A percentile compares a stretch with the other conserved stretches of the same genome.
Conservation (phyloP, 2,113 vertebrate species). For the Recurvirostra avosetta region DNA sequence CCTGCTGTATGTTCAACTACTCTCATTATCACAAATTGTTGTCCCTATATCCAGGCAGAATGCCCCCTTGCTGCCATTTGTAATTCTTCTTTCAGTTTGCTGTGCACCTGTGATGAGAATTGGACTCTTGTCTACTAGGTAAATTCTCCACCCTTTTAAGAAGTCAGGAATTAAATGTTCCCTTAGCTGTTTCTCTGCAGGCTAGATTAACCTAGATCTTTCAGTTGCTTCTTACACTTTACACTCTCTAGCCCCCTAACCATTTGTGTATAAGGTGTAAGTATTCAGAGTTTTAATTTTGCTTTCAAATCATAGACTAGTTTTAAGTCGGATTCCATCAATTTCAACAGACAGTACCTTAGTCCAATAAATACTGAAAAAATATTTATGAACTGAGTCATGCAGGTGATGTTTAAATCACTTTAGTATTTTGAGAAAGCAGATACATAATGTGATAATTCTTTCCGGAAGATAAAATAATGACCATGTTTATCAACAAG, state of each 20-base stretch:
- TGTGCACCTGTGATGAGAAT: background rate
- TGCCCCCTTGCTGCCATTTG: background rate
- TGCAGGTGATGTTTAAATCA: background rate
- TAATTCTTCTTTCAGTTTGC: background rate
- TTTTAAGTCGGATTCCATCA: background rate
- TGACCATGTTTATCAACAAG: background rate
- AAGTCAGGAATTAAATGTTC: background rate
- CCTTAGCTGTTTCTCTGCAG: background rate
- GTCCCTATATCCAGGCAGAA: background rate
- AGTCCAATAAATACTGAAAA: background rate
- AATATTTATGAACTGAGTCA: background rate
- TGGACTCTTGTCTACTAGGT: background rate
- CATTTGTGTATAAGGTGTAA: background rate
- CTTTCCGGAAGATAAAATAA: background rate
- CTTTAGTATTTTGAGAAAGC: background rate
- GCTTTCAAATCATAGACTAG: background rate
- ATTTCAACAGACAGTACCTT: background rate
- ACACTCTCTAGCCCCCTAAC: background rate
- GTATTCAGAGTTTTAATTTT: background rate
- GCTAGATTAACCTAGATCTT: background rate
- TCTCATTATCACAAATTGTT: background rate
- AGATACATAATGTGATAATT: background rate
- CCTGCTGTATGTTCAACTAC: background rate
- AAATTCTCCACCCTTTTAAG: background rate
- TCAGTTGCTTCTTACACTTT: background rate